Evolutionary conservation across 2,888 invertebrate genomes (phyloP).

Genomic region (Eilema griseolum): DNA sequence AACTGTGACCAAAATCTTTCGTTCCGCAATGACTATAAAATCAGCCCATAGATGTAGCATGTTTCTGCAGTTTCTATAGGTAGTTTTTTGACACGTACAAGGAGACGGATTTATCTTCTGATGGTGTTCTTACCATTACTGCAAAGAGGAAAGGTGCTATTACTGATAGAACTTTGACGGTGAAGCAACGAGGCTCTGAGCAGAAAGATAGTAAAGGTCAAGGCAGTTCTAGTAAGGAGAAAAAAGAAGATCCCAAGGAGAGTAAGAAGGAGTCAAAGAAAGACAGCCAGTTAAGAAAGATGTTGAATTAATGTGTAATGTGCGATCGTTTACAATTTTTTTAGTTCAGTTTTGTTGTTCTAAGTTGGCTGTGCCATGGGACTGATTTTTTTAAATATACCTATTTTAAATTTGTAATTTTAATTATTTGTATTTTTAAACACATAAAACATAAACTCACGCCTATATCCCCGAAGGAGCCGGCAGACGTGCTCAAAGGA

Average conservation of each 20-base stretch:
- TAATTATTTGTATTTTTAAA: conserved; percentile 7
- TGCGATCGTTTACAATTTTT: no score
- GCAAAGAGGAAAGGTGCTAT: conserved; percentile 77
- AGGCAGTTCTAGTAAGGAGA: not conserved
- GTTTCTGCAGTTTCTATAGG: no score
- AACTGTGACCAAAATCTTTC: no score
- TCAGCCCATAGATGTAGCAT: no score
- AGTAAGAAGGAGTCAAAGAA: not conserved
- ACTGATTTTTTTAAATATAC: conserved; percentile 14
- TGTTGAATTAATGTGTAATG: no score
- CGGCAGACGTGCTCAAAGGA: no score
- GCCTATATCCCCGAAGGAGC: no score
- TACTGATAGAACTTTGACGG: not conserved
- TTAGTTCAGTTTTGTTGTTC: no score
- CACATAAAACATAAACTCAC: no score
- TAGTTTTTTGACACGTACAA: no score
- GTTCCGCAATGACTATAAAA: no score
- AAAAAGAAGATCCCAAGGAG: not conserved
- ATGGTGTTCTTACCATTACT: conserved; percentile 90
- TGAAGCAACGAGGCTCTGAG: not conserved
- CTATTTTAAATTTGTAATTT: not conserved
- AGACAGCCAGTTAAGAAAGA: no score
- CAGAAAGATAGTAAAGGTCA: not conserved
- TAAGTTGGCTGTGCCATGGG: conserved; percentile 41
- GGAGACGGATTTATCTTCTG: conserved; percentile 90